These are phyloP conservation scores for Diplazon laetatorius DNA, from an alignment of 2,888 invertebrate genomes.

Conservation along the genomic window DNA sequence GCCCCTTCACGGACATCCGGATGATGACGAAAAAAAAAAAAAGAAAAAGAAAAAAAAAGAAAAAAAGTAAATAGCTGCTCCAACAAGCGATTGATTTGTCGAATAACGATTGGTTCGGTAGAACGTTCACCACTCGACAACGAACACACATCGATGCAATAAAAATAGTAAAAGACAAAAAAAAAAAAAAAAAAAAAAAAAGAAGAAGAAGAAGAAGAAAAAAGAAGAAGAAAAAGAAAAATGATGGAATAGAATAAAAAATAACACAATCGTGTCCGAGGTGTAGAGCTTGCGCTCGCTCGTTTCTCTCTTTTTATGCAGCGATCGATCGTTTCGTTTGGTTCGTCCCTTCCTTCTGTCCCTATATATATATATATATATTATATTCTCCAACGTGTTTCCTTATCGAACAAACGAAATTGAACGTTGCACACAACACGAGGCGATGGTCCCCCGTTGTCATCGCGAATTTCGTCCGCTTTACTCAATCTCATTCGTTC, in stretches of 20 bases:
- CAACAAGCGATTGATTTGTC: conserved; percentile 39
- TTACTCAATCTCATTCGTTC: no score
- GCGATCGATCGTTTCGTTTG: conserved; percentile 49
- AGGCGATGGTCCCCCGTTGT: conserved; percentile 44
- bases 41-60: conserved; percentile 42
- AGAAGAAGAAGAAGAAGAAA: no score
- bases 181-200: no score
- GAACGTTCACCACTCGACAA: conserved; percentile 46
- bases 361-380: no score
- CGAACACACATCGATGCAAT: conserved; percentile 41
- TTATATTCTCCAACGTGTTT: no score
- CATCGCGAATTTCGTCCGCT: conserved; percentile 21
- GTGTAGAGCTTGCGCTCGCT: neutral
- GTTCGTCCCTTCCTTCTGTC: conserved; percentile 57
- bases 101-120: conserved; percentile 40
- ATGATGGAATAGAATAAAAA: no score
- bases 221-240: no score
- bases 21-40: conserved; percentile 14
- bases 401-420: conserved; percentile 77
- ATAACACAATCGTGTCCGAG: neutral
- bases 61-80: conserved; percentile 42
- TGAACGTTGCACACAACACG: conserved; percentile 53
- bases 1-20: neutral
- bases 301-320: neutral
- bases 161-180: neutral